Percentiles rank a stretch among this genome's conserved stretches.
Conservation (phyloP, 2,113 vertebrate genomes). For the Actenoides hombroni region DNA sequence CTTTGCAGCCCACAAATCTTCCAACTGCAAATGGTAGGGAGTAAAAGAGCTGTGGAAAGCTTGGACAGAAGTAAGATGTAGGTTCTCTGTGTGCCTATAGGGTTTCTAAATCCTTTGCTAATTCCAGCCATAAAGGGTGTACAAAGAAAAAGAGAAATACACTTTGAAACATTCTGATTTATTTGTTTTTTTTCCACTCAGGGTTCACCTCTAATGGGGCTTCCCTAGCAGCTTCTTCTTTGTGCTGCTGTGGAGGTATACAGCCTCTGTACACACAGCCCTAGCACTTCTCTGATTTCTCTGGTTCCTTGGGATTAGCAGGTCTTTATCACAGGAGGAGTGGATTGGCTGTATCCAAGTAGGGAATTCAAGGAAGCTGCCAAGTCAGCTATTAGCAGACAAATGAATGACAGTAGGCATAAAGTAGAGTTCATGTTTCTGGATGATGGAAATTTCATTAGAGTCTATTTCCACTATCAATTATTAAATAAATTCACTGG, state of each 20-base stretch:
- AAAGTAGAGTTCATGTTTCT: constrained; percentile 81
- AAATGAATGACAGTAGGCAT: constrained; percentile 61
- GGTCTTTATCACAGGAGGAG: not conserved
- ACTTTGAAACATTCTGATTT: not conserved
- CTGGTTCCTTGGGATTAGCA: not conserved
- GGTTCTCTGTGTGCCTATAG: not conserved
- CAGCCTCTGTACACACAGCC: not conserved
- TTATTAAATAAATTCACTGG: constrained; percentile 86
- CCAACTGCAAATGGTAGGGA: not conserved
- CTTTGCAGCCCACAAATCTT: not conserved
- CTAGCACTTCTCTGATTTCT: not conserved
- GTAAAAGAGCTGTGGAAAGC: not conserved
- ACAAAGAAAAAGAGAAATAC: not conserved
- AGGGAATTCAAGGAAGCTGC: constrained; percentile 44
- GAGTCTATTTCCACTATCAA: constrained; percentile 90
- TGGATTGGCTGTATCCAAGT: not conserved
- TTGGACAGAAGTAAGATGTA: not conserved
- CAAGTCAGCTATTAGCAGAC: constrained; percentile 42
- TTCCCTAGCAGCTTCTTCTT: not conserved
- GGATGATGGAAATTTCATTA: constrained; percentile 92
- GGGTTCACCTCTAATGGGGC: not conserved
- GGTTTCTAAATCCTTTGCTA: not conserved
- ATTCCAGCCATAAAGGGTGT: not conserved
- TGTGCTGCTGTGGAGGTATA: not conserved
- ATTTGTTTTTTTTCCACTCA: not conserved